Conservation (phyloP, 1,140 invertebrate species). For the Drosophila tani region DNA sequence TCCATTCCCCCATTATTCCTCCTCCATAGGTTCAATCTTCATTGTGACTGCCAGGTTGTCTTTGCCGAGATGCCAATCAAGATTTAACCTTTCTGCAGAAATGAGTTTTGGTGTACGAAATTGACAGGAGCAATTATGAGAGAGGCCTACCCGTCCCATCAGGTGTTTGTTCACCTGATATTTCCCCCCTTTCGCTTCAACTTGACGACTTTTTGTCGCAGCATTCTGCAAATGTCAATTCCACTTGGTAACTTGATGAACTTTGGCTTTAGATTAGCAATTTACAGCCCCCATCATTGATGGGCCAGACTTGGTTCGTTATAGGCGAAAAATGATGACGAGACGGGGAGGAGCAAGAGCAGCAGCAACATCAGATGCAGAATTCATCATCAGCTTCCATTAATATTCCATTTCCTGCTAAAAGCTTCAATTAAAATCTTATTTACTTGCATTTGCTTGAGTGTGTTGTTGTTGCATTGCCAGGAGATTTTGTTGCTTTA, state of each 20-base stretch:
- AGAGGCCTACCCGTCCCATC: conserved; percentile 12
- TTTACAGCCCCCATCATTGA: conserved; percentile 26
- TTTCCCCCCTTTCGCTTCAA: background rate
- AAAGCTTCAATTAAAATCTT: conserved; percentile 75
- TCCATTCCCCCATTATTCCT: background rate
- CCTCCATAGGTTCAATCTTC: conserved; percentile 29
- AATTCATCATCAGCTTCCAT: conserved; percentile 53
- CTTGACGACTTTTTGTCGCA: conserved; percentile 35
- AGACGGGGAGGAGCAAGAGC: background rate
- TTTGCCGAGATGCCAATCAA: conserved; percentile 55
- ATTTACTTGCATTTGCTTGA: conserved; percentile 53
- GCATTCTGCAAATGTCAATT: conserved; percentile 38
- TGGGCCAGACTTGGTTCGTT: background rate
- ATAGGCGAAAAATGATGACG: background rate
- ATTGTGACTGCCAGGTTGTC: conserved; percentile 39
- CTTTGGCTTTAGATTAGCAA: conserved; percentile 44
- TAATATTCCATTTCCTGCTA: conserved; percentile 76
- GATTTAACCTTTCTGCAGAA: conserved; percentile 45
- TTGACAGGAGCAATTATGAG: conserved; percentile 53
- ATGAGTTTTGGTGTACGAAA: conserved; percentile 36
- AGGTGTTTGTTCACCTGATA: conserved; percentile 35
- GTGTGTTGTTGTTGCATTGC: conserved; percentile 20
- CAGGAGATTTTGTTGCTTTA: conserved; percentile 6
- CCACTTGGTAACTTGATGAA: conserved; percentile 31
- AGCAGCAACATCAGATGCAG: conserved; percentile 31